A percentile compares a stretch with the other conserved stretches of the same genome.
Evolutionary conservation across 1,140 invertebrate genomes (phyloP).

Genomic region (Gonatopus flavifemur): DNA sequence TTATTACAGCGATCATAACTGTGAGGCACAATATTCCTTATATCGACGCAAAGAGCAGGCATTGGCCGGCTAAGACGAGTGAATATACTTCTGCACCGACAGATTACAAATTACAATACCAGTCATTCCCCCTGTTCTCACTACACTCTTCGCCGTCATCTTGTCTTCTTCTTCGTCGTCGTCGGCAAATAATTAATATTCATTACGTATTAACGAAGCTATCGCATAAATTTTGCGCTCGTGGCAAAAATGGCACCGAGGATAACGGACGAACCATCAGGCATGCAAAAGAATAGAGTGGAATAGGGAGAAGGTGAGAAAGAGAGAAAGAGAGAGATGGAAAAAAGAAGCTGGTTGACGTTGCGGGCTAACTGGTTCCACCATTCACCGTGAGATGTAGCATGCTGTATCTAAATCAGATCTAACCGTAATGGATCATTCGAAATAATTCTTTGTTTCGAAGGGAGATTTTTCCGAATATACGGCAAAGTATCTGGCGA

Average conservation of each 20-base stretch:
- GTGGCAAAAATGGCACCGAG: conserved; percentile 30
- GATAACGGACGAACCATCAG: conserved; percentile 31
- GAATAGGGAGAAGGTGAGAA: not conserved
- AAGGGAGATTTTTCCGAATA: no score
- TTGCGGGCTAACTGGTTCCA: conserved; percentile 31
- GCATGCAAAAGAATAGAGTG: conserved; percentile 5
- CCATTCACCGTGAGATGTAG: conserved; percentile 46
- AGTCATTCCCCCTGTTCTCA: conserved; percentile 7
- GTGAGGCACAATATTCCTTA: no score
- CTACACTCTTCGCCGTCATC: conserved; percentile 24
- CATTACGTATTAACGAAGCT: conserved; percentile 56
- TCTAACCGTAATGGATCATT: no score
- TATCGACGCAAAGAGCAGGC: conserved; percentile 31
- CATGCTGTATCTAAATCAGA: conserved; percentile 37
- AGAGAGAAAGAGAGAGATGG: not conserved
- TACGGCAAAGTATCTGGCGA: no score
- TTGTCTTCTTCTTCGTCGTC: conserved; percentile 21
- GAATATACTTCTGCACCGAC: conserved; percentile 33
- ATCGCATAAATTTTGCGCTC: conserved; percentile 50
- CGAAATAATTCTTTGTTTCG: no score
- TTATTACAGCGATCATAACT: no score
- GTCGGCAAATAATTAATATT: conserved; percentile 58
- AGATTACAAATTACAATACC: conserved; percentile 55
- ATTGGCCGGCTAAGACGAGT: conserved; percentile 18
- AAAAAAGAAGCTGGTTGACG: not conserved